Evolutionary conservation across 2,113 vertebrate genomes (phyloP), one percentile per base, ranked within the genome.

Genomic region (Phrynosoma platyrhinos): DNA sequence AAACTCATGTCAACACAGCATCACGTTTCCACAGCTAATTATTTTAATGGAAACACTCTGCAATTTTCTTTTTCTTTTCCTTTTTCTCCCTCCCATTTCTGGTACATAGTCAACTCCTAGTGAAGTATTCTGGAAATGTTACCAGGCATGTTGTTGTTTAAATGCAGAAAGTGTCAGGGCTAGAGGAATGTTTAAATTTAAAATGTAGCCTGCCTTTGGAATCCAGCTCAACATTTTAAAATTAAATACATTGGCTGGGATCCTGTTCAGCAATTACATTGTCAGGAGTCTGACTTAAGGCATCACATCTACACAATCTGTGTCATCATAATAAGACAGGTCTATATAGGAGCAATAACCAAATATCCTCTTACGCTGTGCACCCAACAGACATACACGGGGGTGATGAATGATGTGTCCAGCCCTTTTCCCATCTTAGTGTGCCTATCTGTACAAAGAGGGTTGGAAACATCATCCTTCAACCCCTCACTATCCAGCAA

Each of bases 11-110:
- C 69, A 84, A 71, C 68, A 71, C 68, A 30, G 30, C 68, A 27
- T 71, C 68, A 71, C 68, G n/a, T 71, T 71, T 71, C 27, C 30
- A 27, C 27, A 71, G 68, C 53, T 84, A 84, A 58, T 84, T 84
- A 74, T 32, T 58, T 40, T 69, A 58, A 84, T 84, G 69, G 21
- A 75, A 84, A 84, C 68, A 21, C 27, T 84, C n/a, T 32, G 27
- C 40, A 42, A 27, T 23, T 75, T 74, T 30, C 53, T 40, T 75
- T 68, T 21, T 30, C 27, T 27, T 30, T 16, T 58, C 13, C 13
- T 58, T 62, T 62, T 62, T 62, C 47, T 47, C 47, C 47, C 47
- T 47, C 47, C 47, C 47, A 47, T 36, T 40, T n/a, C 36, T n/a
- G 52, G 25, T 40, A 36, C 36, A 21, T 12, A 75, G 53, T 84